These are phyloP conservation scores for Leptinotarsa tumamoca DNA, from an alignment of 2,888 invertebrate species.

Conservation along the genomic window DNA sequence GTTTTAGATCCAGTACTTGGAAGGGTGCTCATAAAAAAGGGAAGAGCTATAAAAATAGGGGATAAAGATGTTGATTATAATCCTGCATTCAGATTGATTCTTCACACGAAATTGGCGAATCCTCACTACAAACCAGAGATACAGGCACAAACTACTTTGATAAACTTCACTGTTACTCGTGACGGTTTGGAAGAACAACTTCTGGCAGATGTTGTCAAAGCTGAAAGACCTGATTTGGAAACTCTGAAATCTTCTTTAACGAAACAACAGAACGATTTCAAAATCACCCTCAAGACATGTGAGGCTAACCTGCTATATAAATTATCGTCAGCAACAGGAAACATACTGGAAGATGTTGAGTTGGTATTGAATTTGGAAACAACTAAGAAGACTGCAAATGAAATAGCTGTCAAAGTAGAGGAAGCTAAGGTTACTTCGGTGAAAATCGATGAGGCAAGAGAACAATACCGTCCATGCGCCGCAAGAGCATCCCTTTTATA, in stretches of 20 bases:
- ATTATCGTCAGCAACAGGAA: constrained; percentile 89
- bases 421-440: constrained; percentile 88
- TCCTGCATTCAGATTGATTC: constrained; percentile 82
- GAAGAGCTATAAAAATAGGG: constrained; percentile 84
- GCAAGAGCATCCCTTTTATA: constrained; percentile 89
- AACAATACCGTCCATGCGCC: constrained; percentile 88
- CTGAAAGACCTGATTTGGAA: constrained; percentile 93
- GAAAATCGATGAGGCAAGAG: constrained; percentile 91
- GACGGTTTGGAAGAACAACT: constrained; percentile 94
- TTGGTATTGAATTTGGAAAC: constrained; percentile 93
- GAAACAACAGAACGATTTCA: constrained; percentile 93
- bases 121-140: constrained; percentile 97
- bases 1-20: constrained; percentile 91
- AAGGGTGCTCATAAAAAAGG: constrained; percentile 89
- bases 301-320: constrained; percentile 91
- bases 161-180: constrained; percentile 94
- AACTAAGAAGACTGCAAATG: constrained; percentile 92
- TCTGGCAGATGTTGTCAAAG: constrained; percentile 92
- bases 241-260: constrained; percentile 84
- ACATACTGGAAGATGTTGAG: constrained; percentile 90
- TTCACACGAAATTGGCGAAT: constrained; percentile 95
- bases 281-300: constrained; percentile 88
- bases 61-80: constrained; percentile 93
- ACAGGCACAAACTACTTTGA: constrained; percentile 95
- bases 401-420: constrained; percentile 87